phyloP scores from a whole-genome alignment of 2,113 vertebrate genomes.

The Periophthalmodon schlosseri region DNA sequence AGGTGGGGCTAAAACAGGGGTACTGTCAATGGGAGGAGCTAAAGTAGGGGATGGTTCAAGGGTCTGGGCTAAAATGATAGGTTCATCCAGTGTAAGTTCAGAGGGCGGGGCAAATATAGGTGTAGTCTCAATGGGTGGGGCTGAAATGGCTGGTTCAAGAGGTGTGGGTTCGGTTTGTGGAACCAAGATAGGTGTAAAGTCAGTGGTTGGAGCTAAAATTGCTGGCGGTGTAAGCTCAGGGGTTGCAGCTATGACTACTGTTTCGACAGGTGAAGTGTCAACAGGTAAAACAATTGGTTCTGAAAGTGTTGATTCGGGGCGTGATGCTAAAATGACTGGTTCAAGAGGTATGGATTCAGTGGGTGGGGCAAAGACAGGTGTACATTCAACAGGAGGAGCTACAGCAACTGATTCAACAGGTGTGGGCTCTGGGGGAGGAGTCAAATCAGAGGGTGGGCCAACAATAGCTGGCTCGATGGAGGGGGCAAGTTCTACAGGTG shows the following conservation, averaged over 20 bases:
- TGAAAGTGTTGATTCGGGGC: conserved; percentile 12
- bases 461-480: conserved; percentile 5
- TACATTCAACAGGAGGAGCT: not conserved
- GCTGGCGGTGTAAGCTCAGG: not conserved
- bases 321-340: conserved; percentile 6
- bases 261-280: conserved; percentile 19
- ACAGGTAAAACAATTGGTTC: conserved; percentile 7
- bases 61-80: conserved; percentile 1
- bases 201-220: not conserved
- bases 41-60: not conserved
- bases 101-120: conserved; percentile 7
- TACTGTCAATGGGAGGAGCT: not conserved
- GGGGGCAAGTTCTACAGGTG: not conserved
- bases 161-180: not conserved
- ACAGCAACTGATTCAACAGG: conserved; percentile 7
- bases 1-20: not conserved
- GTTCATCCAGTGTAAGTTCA: conserved; percentile 13
- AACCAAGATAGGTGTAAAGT: no score
- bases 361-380: not conserved
- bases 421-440: conserved; percentile 4
- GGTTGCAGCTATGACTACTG: conserved; percentile 10
- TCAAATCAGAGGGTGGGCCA: conserved; percentile 21
- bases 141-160: not conserved
- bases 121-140: not conserved
- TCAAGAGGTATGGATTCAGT: conserved; percentile 6